Evolutionary conservation across 2,797 vertebrate species (phyloP), one percentile per base, ranked within the genome.

Genomic region (Rhinatrema bivittatum): DNA sequence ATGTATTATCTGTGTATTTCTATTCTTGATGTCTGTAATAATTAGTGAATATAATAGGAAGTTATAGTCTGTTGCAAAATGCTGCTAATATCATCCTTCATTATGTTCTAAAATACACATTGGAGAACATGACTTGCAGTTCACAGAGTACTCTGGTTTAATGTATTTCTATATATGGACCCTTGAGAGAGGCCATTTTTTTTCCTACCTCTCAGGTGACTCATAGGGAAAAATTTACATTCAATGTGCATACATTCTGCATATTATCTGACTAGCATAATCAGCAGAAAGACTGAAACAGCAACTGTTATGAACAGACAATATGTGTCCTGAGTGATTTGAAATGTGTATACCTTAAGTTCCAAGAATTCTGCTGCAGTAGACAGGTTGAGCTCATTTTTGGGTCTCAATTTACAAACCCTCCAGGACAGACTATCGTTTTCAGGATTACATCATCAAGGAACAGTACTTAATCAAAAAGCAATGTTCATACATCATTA

Each of bases 181-280:
- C 40, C 53, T 65, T 74, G 67, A 74, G 53, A 74, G 56, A 70
- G 41, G 53, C 36, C 32, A 66, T 68, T 78, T 78, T 68, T 78
- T 78, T 70, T 73, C 62, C 72, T 72, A 38, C 47, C 50, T 65
- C 50, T 72, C 64, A 53, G 47, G 63, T 78, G 67, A 52, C 57
- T 75, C 44, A 0, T 71, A 52, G 25, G 70, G 51, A 0, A 3
- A 73, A 55, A 70, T 68, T 74, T 75, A 75, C 68, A 60, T 53
- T 57, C 37, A 44, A 68, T 70, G 56, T 51, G 43, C 42, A 75
- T 60, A 71, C 69, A 67, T 59, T 51, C 32, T 53, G 69, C 52
- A 42, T 60, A 59, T 50, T 62, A 56, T 68, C 65, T 58, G 59
- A 64, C 31, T 38, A 48, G 47, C 56, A 56, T 61, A 64, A 70